Conservation (phyloP, 2,888 invertebrate genomes). For the Ceraclea dissimilis region DNA sequence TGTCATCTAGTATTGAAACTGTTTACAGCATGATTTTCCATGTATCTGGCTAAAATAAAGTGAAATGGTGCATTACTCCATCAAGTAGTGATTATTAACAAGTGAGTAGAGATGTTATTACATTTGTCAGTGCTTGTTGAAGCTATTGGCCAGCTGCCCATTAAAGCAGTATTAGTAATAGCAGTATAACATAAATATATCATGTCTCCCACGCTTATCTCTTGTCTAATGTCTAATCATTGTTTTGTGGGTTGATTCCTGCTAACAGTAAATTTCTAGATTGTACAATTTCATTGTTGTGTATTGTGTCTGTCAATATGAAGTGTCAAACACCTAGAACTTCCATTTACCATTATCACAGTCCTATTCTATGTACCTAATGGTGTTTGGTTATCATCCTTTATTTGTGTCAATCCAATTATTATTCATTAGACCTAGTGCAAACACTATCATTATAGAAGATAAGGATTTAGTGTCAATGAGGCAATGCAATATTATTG, state of each 20-base stretch:
- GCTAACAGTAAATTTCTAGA: background rate
- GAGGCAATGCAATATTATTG: too few relatives aligned
- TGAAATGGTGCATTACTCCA: conserved; percentile 15
- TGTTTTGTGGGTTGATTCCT: conserved; percentile 5
- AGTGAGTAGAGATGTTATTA: conserved; percentile 15
- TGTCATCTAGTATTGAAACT: conserved; percentile 20
- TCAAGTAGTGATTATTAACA: conserved; percentile 11
- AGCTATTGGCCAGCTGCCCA: conserved; percentile 22
- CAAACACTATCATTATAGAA: too few relatives aligned
- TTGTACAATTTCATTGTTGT: conserved; percentile 1
- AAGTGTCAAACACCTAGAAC: background rate
- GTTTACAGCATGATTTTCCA: conserved; percentile 11
- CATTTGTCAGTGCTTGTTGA: conserved; percentile 16
- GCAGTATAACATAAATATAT: conserved; percentile 22
- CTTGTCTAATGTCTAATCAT: conserved; percentile 12
- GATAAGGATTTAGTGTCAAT: too few relatives aligned
- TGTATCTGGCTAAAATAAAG: conserved; percentile 9
- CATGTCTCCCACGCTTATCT: conserved; percentile 21
- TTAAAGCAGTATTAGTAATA: conserved; percentile 18
- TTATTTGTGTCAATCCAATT: too few relatives aligned
- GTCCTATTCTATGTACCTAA: too few relatives aligned
- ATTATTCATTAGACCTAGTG: too few relatives aligned
- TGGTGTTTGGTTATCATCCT: too few relatives aligned
- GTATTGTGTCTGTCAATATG: conserved; percentile 8
- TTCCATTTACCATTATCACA: too few relatives aligned